Evolutionary conservation across 2,888 invertebrate genomes (phyloP).

Genomic region (Drosophila colorata): DNA sequence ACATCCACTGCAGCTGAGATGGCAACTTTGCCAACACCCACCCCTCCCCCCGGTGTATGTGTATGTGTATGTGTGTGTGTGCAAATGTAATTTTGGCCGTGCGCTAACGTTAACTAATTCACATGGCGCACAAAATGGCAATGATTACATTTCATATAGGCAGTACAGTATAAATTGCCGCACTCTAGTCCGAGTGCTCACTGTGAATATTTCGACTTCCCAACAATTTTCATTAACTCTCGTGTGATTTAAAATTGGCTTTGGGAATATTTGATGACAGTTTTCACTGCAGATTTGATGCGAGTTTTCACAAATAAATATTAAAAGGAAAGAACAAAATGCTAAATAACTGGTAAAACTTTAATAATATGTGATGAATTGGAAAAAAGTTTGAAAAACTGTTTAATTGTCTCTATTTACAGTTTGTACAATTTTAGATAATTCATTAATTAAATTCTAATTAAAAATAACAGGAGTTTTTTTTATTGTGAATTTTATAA

Average conservation of each 20-base stretch:
- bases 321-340: no score
- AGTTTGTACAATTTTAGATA: no score
- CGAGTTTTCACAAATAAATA: no score
- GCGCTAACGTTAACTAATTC: slow-evolving; percentile 63
- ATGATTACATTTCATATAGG: slow-evolving; percentile 66
- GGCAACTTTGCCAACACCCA: slow-evolving; percentile 23
- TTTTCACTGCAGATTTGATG: no score
- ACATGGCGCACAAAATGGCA: slow-evolving; percentile 62
- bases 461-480: neutral
- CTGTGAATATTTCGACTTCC: slow-evolving; percentile 30
- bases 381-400: no score
- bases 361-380: no score
- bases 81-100: slow-evolving; percentile 22
- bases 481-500: neutral
- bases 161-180: slow-evolving; percentile 39
- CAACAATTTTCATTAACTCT: slow-evolving; percentile 26
- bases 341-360: no score
- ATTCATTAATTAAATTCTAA: no score
- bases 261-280: slow-evolving; percentile 50
- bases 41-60: neutral
- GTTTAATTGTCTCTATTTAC: no score
- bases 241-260: slow-evolving; percentile 16
- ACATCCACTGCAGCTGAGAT: slow-evolving; percentile 56
- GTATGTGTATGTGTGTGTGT: neutral
- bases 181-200: slow-evolving; percentile 10